A percentile compares a stretch with the other conserved stretches of the same genome.
Evolutionary conservation across 2,888 invertebrate genomes (phyloP).

Genomic region (Pseudococcus viburni): DNA sequence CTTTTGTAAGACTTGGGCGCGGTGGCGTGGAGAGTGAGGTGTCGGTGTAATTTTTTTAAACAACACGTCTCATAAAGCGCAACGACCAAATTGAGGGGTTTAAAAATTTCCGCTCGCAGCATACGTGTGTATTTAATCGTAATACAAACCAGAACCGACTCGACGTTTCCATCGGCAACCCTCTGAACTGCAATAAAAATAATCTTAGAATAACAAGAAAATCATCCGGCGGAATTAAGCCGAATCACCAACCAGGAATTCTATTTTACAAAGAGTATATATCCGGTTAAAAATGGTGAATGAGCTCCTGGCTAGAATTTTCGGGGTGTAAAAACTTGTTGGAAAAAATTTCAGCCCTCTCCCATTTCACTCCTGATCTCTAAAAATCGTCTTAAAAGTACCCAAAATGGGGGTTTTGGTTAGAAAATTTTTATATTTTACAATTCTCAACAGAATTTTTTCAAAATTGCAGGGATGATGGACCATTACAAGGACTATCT

Average conservation of each 20-base stretch:
- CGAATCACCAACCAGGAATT: slow-evolving; percentile 16
- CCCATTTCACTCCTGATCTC: too few relatives aligned
- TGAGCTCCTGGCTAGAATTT: too few relatives aligned
- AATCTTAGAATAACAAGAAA: slow-evolving; percentile 28
- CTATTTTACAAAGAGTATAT: not conserved
- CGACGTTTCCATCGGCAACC: not conserved
- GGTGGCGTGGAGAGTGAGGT: not conserved
- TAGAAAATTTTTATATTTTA: too few relatives aligned
- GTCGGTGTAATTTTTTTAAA: slow-evolving; percentile 1
- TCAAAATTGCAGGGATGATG: too few relatives aligned
- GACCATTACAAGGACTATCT: too few relatives aligned
- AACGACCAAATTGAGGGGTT: slow-evolving; percentile 21
- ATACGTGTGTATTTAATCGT: not conserved
- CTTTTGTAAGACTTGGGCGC: not conserved
- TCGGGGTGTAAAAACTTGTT: too few relatives aligned
- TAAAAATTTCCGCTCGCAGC: not conserved
- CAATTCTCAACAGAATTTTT: too few relatives aligned
- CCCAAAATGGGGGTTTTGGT: too few relatives aligned
- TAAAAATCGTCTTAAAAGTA: too few relatives aligned
- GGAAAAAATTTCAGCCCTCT: too few relatives aligned
- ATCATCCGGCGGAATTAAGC: slow-evolving; percentile 18
- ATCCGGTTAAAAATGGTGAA: too few relatives aligned
- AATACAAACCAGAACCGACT: not conserved
- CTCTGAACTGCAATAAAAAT: slow-evolving; percentile 9
- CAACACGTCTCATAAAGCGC: slow-evolving; percentile 13